Base-by-base conservation (phyloP, 2,113 vertebrate genomes). In the Pleuronectes platessa region DNA sequence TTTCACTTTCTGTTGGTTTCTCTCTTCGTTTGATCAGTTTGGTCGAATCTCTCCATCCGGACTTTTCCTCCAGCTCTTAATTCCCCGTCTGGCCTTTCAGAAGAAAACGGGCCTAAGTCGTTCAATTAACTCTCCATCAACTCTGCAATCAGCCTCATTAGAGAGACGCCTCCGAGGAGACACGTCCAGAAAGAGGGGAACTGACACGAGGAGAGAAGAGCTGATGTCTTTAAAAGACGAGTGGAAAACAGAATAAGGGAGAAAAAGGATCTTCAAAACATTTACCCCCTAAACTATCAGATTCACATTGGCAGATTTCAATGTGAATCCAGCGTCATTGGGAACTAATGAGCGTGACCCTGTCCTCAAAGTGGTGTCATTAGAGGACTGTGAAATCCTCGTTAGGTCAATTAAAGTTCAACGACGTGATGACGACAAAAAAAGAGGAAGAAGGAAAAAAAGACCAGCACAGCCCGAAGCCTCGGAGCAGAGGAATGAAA, bases 401-500 rank as follows among this genome's bases (percentile, higher is more conserved):
- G 86, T 86, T 89, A 82, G 89, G 86, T 82, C 89, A 90, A 89
- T 88, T 90, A 88, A 88, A 89, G 84, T 74, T 87, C 84, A 81
- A 85, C 59, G 67, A 88, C 78, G 82, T 59, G 68, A 82, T 67
- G 84, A 82, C 11, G 64, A 81, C 58, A 79, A 61, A 68, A 61
- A 68, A 73, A 80, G 64, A 68, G 79, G 14, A 54, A n/a, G 8
- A n/a, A 21, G 6, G n/a, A n/a, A 47, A 45, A 5, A 49, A 18
- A 17, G 7, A 4, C 47, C 51, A 21, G 69, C 82, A 56, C 14
- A 7, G 55, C 74, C 74, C 68, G 42, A 49, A 82, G 73, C 20
- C 23, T 84, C 62, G 27, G 5, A 27, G 20, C 51, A 17, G 51
- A 54, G 85, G 81, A 86, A 79, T 59, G n/a, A n/a, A 68, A 21